These are phyloP conservation scores for Porites lutea DNA, from an alignment of 64 coral and sea anemone genomes.

Conservation along the genomic window DNA sequence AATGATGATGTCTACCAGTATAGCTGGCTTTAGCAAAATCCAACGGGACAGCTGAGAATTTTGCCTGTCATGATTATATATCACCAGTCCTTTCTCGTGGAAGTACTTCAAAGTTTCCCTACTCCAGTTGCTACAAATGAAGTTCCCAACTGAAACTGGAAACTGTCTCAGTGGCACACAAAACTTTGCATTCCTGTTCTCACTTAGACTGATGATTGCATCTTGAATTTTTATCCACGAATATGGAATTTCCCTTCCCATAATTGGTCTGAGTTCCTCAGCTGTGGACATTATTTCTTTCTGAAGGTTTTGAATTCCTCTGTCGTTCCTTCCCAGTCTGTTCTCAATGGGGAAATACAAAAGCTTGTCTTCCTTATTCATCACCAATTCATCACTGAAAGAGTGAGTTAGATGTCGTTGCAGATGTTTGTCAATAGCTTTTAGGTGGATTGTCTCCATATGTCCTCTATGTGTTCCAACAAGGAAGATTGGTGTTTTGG, in stretches of 20 bases:
- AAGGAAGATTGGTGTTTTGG: slow-evolving; percentile 50
- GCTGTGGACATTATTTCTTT: slow-evolving; percentile 32
- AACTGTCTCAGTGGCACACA: slow-evolving; percentile 63
- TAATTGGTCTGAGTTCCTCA: not conserved
- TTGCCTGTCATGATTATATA: slow-evolving; percentile 35
- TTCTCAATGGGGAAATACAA: slow-evolving; percentile 77
- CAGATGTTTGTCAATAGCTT: slow-evolving; percentile 11
- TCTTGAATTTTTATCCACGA: slow-evolving; percentile 84
- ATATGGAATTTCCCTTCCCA: slow-evolving; percentile 26
- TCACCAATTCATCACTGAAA: slow-evolving; percentile 26
- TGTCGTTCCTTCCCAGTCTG: slow-evolving; percentile 10
- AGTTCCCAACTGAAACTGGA: slow-evolving; percentile 16
- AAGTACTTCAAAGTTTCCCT: slow-evolving; percentile 78
- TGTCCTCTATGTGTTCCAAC: slow-evolving; percentile 74
- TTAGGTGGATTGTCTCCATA: not conserved
- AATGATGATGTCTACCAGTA: slow-evolving; percentile 50
- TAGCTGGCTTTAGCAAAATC: slow-evolving; percentile 65
- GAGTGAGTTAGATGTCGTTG: slow-evolving; percentile 21
- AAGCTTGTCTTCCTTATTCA: slow-evolving; percentile 27
- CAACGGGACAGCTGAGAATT: slow-evolving; percentile 60
- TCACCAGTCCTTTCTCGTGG: slow-evolving; percentile 67
- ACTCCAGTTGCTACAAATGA: slow-evolving; percentile 19
- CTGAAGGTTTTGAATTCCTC: slow-evolving; percentile 36
- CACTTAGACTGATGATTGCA: slow-evolving; percentile 19
- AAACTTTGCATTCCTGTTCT: not conserved